Conservation (phyloP, 2,888 invertebrate species). For the Mythimna impura region DNA sequence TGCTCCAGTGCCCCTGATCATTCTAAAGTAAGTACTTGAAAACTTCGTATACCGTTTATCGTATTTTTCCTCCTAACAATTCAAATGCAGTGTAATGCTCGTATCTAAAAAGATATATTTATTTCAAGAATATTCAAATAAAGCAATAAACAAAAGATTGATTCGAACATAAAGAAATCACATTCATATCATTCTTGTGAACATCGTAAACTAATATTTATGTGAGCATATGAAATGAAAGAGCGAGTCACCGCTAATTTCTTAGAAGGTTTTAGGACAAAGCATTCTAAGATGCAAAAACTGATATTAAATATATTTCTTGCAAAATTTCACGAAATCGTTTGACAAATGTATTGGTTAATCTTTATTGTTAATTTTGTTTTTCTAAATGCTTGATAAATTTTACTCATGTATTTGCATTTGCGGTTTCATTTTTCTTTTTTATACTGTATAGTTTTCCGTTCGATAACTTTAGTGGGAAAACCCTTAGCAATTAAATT, state of each 20-base stretch:
- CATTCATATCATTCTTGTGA: constrained; percentile 5
- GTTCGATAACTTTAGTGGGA: neutral
- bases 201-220: constrained; percentile 37
- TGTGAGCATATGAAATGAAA: constrained; percentile 35
- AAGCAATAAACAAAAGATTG: constrained; percentile 3
- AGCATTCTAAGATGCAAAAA: constrained; percentile 18
- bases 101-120: too few species aligned
- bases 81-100: too few species aligned
- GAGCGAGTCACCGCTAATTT: constrained; percentile 24
- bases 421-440: neutral
- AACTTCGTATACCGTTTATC: too few species aligned
- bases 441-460: neutral
- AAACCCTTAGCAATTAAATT: neutral
- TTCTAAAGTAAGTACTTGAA: too few species aligned
- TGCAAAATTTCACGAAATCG: neutral
- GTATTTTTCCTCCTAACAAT: too few species aligned
- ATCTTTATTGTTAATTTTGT: neutral
- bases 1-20: too few species aligned
- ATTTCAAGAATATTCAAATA: neutral
- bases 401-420: too few species aligned
- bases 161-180: constrained; percentile 5
- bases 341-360: neutral
- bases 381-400: neutral
- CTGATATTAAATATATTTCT: constrained; percentile 19
- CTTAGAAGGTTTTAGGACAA: constrained; percentile 42